phyloP scores from a whole-genome alignment of 2,888 invertebrate genomes.

The Cerastis leucographa region DNA sequence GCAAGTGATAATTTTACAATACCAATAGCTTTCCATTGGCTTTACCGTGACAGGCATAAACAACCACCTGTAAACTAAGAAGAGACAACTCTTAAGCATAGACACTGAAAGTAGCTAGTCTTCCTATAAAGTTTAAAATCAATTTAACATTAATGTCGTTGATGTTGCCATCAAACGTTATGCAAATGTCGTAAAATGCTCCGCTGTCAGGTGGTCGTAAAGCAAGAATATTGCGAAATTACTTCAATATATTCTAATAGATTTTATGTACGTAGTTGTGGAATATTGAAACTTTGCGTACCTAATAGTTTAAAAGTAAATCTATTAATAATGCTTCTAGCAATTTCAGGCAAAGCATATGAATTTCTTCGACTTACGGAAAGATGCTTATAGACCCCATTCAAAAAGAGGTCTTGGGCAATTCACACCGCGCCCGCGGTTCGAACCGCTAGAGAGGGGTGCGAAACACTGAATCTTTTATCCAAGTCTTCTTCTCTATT shows the following conservation, averaged over 20 bases:
- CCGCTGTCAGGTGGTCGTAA: slow-evolving; percentile 25
- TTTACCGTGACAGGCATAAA: background rate
- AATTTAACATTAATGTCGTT: slow-evolving; percentile 40
- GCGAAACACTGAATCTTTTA: too few relatives aligned
- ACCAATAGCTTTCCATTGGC: too few relatives aligned
- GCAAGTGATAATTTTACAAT: too few relatives aligned
- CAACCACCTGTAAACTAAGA: slow-evolving; percentile 13
- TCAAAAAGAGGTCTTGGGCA: too few relatives aligned
- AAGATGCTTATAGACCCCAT: too few relatives aligned
- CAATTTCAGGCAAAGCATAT: too few relatives aligned
- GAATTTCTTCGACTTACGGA: too few relatives aligned
- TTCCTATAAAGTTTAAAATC: slow-evolving; percentile 43
- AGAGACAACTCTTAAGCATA: background rate
- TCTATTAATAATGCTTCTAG: too few relatives aligned
- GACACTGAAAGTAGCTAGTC: background rate
- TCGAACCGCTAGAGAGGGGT: too few relatives aligned
- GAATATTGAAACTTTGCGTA: background rate
- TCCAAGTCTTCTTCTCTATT: background rate
- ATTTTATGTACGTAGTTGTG: background rate
- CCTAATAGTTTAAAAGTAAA: background rate
- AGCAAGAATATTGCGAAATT: slow-evolving; percentile 38
- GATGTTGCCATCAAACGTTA: slow-evolving; percentile 35
- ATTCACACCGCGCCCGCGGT: too few relatives aligned
- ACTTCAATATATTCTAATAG: slow-evolving; percentile 35
- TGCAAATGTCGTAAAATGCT: slow-evolving; percentile 40